Evolutionary conservation across 53 echinoderm and acorn worm genomes (phyloP), one percentile per base, ranked within the genome.

Genomic region (Luidia sarsii): DNA sequence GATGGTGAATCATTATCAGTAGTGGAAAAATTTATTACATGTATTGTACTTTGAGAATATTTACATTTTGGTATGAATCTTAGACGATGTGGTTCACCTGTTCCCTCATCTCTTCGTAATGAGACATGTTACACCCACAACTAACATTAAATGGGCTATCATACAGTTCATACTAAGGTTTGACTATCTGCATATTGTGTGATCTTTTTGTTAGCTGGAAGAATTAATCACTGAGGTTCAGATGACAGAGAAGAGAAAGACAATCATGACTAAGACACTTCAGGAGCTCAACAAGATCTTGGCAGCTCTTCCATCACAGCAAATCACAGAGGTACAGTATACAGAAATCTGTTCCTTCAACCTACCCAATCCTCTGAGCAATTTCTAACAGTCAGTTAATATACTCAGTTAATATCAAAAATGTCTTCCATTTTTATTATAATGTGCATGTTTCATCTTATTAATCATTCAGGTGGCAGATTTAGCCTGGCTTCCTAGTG

Each of bases 201-300:
- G 46, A 48, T 35, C 22, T 63, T 2, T 48, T 50, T 81, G 27
- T 32, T 18, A 95, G 95, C 85, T 85, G 79, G 87, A 89, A 50
- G 97, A 93, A 64, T 64, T 95, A 46, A 77, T 86, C 3, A 73
- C 70, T 61, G 97, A 96, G 53, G 88, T 95, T 27, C 52, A 73
- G 62, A 18, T 92, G 36, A 83, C 75, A 29, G 91, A 87, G 31
- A 91, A 86, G 65, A 79, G 80, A 52, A 85, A 80, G 86, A 88
- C 88, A 31, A 27, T 65, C 32, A 68, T 93, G 41, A 60, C 89
- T 1, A 79, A 87, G 57, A 64, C 84, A 3, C 77, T 88, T 3
- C 83, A 84, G 52, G 88, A 79, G 18, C 32, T 93, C 37, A 83
- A 90, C 56, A 71, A 88, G 21, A 67, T 75, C 33, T 70, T 96